Percentiles rank a stretch among this genome's conserved stretches.
These are phyloP conservation scores for Apotomis capreana DNA, from an alignment of 2,888 invertebrate species.

Conservation along the genomic window DNA sequence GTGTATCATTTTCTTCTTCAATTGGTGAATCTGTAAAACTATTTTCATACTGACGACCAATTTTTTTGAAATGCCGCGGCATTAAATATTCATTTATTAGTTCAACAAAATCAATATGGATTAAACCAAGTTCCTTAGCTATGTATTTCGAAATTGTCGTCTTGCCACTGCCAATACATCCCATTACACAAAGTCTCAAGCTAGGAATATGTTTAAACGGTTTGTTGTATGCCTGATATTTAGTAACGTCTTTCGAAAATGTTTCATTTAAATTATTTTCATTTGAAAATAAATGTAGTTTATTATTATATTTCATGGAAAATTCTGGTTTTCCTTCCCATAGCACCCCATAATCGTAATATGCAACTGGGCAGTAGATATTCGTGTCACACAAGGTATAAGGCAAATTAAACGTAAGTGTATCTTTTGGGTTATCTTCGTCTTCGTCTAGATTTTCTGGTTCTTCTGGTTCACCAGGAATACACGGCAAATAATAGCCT, in stretches of 20 bases:
- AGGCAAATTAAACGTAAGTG: conserved; percentile 59
- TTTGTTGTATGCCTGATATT: conserved; percentile 73
- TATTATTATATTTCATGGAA: conserved; percentile 77
- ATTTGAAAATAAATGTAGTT: conserved; percentile 80
- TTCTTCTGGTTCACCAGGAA: conserved; percentile 59
- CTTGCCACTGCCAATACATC: conserved; percentile 82
- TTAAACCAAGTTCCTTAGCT: conserved; percentile 81
- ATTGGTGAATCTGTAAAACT: conserved; percentile 61
- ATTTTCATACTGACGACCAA: conserved; percentile 74
- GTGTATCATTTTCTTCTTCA: conserved; percentile 67
- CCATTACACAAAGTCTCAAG: conserved; percentile 83
- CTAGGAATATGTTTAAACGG: conserved; percentile 76
- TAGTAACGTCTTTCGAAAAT: conserved; percentile 78
- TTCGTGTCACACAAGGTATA: conserved; percentile 82
- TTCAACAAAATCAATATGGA: conserved; percentile 77
- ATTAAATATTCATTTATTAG: conserved; percentile 64
- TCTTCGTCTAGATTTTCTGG: conserved; percentile 56
- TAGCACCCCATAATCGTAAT: conserved; percentile 77
- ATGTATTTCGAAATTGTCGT: conserved; percentile 76
- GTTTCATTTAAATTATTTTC: conserved; percentile 69
- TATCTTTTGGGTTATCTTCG: conserved; percentile 55
- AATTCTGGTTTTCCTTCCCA: conserved; percentile 85
- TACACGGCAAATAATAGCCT: conserved; percentile 61
- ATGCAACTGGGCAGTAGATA: conserved; percentile 85
- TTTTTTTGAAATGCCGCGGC: conserved; percentile 73